phyloP scores from a whole-genome alignment of 2,888 invertebrate genomes.

The Cephus rjabovi region DNA sequence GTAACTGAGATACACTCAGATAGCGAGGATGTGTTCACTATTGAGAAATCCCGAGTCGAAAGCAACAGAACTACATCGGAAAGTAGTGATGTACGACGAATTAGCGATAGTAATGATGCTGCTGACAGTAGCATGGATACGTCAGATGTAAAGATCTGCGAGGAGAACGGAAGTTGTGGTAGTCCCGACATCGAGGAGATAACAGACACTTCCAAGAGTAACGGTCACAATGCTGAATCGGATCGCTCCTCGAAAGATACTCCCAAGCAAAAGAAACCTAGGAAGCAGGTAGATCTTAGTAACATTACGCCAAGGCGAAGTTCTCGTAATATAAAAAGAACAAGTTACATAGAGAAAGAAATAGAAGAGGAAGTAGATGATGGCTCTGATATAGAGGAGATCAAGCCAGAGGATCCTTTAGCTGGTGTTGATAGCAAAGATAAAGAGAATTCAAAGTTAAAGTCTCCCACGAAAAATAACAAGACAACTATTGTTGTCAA shows the following conservation, averaged over 20 bases:
- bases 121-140: constrained; percentile 46
- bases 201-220: constrained; percentile 52
- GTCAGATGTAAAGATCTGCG: constrained; percentile 55
- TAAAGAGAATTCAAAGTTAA: constrained; percentile 59
- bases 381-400: constrained; percentile 76
- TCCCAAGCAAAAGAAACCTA: constrained; percentile 53
- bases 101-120: constrained; percentile 48
- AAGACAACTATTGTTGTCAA: constrained; percentile 75
- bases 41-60: constrained; percentile 50
- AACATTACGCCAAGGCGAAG: constrained; percentile 70
- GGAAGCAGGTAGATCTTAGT: constrained; percentile 56
- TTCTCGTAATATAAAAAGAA: constrained; percentile 72
- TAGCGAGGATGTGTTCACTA: constrained; percentile 25
- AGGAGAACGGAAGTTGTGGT: constrained; percentile 61
- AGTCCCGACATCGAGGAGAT: constrained; percentile 65
- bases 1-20: constrained; percentile 43
- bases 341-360: constrained; percentile 70
- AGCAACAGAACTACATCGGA: constrained; percentile 63
- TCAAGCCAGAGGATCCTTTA: constrained; percentile 72
- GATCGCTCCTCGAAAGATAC: constrained; percentile 37
- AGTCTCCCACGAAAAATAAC: constrained; percentile 52
- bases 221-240: constrained; percentile 47
- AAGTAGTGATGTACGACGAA: constrained; percentile 35
- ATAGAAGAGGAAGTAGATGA: constrained; percentile 69
- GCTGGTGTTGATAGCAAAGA: constrained; percentile 66